These are phyloP conservation scores for Eilema sororculum DNA, from an alignment of 2,888 invertebrate genomes.

Conservation along the genomic window DNA sequence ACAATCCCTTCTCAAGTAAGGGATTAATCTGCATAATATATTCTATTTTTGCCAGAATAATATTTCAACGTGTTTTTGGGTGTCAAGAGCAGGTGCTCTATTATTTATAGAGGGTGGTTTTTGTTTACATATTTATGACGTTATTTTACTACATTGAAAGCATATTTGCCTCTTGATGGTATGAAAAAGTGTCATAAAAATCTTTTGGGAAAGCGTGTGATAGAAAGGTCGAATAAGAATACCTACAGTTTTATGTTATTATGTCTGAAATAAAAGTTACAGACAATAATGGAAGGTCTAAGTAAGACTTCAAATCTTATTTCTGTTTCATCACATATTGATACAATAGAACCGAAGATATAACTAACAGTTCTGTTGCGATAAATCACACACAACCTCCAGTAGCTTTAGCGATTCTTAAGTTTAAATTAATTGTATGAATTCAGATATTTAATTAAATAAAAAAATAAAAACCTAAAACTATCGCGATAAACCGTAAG, in stretches of 20 bases:
- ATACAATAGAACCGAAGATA: too few relatives aligned
- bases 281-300: too few relatives aligned
- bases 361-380: too few relatives aligned
- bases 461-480: too few relatives aligned
- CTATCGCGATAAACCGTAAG: too few relatives aligned
- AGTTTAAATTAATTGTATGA: too few relatives aligned
- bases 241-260: not conserved
- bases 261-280: too few relatives aligned
- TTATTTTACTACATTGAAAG: not conserved
- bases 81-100: conserved; percentile 23
- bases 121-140: conserved; percentile 7
- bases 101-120: conserved; percentile 30
- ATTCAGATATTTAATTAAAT: too few relatives aligned
- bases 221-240: not conserved
- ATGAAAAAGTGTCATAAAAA: not conserved
- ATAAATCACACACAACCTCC: too few relatives aligned
- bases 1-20: conserved; percentile 28
- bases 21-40: conserved; percentile 34
- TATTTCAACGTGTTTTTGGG: conserved; percentile 20
- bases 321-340: too few relatives aligned
- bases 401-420: too few relatives aligned
- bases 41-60: conserved; percentile 34
- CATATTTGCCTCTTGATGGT: not conserved
- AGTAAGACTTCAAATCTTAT: too few relatives aligned
- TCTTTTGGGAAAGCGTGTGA: not conserved